Evolutionary conservation across 2,888 invertebrate species (phyloP).

Genomic region (Tromatobia lineatoria): DNA sequence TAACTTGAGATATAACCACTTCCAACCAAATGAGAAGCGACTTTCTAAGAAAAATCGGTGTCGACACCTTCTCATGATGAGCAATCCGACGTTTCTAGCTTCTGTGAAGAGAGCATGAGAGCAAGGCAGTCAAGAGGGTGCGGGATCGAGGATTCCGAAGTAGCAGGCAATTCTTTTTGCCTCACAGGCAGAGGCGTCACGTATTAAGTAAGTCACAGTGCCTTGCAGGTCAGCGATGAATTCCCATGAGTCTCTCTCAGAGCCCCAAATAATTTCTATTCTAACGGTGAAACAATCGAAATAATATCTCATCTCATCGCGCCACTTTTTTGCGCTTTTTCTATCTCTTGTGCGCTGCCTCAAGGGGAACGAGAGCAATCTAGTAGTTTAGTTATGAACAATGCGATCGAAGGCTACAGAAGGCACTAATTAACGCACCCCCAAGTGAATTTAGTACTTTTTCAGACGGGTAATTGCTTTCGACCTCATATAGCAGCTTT

Average conservation of each 20-base stretch:
- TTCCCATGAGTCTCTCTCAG: constrained; percentile 38
- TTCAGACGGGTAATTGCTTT: background rate
- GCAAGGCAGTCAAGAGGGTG: constrained; percentile 17
- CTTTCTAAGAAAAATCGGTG: background rate
- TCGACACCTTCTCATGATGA: background rate
- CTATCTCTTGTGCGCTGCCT: constrained; percentile 18
- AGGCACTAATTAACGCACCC: constrained; percentile 13
- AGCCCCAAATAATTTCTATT: constrained; percentile 66
- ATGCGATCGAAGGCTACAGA: background rate
- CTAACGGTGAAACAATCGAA: constrained; percentile 71
- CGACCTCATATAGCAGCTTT: background rate
- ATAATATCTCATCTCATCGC: constrained; percentile 68
- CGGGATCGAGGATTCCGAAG: constrained; percentile 33
- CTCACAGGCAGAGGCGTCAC: constrained; percentile 42
- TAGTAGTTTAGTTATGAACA: background rate
- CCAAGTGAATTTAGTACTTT: constrained; percentile 2
- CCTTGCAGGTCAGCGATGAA: constrained; percentile 34
- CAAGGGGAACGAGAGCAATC: constrained; percentile 24
- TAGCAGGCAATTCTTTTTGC: constrained; percentile 57
- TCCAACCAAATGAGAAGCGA: background rate
- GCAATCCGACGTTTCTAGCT: constrained; percentile 38
- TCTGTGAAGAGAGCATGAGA: constrained; percentile 17
- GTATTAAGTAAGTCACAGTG: constrained; percentile 63
- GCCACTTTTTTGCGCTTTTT: constrained; percentile 28
- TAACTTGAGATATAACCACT: background rate